These are phyloP conservation scores for Catocala fraxini DNA, from an alignment of 2,888 invertebrate species.

Conservation along the genomic window DNA sequence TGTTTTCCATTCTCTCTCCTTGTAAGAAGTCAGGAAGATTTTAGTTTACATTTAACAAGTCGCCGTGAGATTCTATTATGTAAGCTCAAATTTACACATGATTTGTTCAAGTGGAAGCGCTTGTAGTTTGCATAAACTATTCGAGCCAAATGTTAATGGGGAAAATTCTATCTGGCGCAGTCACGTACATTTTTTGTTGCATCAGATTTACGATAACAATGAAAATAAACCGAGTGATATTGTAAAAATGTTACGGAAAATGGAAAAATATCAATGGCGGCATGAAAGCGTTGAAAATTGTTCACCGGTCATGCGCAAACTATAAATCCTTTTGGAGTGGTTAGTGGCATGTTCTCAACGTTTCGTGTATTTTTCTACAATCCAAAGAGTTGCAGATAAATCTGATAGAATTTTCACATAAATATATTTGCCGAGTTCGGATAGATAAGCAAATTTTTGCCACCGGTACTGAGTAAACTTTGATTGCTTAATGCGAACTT, in stretches of 20 bases:
- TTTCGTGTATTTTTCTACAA: slow-evolving; percentile 2
- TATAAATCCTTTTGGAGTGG: slow-evolving; percentile 32
- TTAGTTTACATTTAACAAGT: slow-evolving; percentile 64
- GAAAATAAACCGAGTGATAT: slow-evolving; percentile 26
- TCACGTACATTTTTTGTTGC: slow-evolving; percentile 17
- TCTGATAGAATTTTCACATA: slow-evolving; percentile 19
- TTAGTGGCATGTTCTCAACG: slow-evolving; percentile 11
- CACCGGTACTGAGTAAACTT: slow-evolving; percentile 62
- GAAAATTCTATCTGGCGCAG: slow-evolving; percentile 5
- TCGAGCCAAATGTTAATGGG: slow-evolving; percentile 15
- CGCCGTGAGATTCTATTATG: slow-evolving; percentile 43
- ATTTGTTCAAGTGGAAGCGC: slow-evolving; percentile 41
- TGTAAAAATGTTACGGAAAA: slow-evolving; percentile 30
- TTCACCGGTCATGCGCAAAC: slow-evolving; percentile 27
- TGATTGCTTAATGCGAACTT: slow-evolving; percentile 74
- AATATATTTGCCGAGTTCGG: slow-evolving; percentile 15
- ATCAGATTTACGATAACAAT: slow-evolving; percentile 22
- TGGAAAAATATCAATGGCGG: slow-evolving; percentile 29
- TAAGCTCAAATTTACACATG: slow-evolving; percentile 51
- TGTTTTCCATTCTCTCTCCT: slow-evolving; percentile 76
- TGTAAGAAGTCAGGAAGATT: slow-evolving; percentile 70
- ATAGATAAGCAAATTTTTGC: slow-evolving; percentile 16
- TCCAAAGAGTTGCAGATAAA: slow-evolving; percentile 4
- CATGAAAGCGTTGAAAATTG: slow-evolving; percentile 39
- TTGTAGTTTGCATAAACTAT: slow-evolving; percentile 30